These are phyloP conservation scores for Edolisoma coerulescens DNA, from an alignment of 2,113 vertebrate genomes.

Conservation along the genomic window DNA sequence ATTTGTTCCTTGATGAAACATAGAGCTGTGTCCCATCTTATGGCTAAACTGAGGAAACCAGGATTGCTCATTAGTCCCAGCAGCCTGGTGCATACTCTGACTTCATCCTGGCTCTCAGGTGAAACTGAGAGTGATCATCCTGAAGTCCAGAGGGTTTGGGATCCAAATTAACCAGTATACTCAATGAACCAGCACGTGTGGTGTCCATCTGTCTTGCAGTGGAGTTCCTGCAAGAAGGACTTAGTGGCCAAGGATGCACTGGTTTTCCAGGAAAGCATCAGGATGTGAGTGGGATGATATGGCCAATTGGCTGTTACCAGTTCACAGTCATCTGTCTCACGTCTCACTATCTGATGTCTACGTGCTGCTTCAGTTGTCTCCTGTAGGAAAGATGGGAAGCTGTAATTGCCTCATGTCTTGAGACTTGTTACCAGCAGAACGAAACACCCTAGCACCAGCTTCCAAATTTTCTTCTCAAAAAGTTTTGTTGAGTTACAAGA, in stretches of 20 bases:
- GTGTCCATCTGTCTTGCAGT: not conserved
- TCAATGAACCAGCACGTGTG: not conserved
- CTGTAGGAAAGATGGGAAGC: not conserved
- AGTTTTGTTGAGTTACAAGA: not conserved
- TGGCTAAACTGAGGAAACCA: not conserved
- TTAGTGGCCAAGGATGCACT: rapidly evolving
- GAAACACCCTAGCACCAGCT: not conserved
- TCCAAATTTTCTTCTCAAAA: not conserved
- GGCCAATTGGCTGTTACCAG: not conserved
- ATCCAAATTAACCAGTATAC: not conserved
- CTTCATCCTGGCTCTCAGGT: not conserved
- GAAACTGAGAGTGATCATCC: not conserved
- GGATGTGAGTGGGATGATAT: not conserved
- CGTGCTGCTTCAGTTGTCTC: not conserved
- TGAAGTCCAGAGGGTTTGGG: not conserved
- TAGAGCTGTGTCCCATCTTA: not conserved
- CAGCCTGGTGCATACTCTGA: not conserved
- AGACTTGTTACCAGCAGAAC: not conserved
- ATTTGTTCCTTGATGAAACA: not conserved
- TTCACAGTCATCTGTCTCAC: not conserved
- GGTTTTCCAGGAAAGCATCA: not conserved
- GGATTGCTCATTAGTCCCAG: not conserved
- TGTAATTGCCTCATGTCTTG: not conserved
- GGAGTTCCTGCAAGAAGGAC: not conserved
- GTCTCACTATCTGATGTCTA: not conserved